Conservation (phyloP, 1,140 invertebrate genomes). For the Hormaphis cornu region DNA sequence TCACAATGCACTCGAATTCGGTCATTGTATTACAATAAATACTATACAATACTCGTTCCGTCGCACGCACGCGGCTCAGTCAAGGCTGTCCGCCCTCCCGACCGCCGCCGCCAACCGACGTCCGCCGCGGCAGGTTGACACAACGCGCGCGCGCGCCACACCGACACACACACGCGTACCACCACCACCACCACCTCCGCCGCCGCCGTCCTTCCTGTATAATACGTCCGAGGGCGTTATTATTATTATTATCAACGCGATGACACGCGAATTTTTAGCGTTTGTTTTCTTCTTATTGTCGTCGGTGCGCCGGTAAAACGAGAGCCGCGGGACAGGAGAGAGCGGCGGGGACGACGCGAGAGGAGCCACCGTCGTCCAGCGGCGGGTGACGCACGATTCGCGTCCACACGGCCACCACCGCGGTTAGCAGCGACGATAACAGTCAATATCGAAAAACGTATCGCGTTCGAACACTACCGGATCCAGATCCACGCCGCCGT, state of each 20-base stretch:
- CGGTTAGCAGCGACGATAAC: too few species aligned
- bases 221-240: not conserved
- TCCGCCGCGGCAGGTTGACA: not conserved
- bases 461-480: too few species aligned
- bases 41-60: too few species aligned
- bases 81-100: not conserved
- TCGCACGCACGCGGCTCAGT: not conserved
- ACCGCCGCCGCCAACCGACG: not conserved
- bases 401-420: too few species aligned
- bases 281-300: not conserved
- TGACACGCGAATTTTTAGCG: not conserved
- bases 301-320: not conserved
- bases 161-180: not conserved
- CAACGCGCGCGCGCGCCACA: not conserved
- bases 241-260: not conserved
- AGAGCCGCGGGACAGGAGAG: not conserved
- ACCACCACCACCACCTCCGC: not conserved
- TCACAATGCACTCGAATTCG: too few species aligned
- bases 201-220: not conserved
- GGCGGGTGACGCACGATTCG: too few species aligned
- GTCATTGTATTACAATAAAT: too few species aligned
- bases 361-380: too few species aligned
- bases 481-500: too few species aligned
- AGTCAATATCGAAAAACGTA: too few species aligned
- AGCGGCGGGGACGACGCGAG: too few species aligned